Base-by-base conservation (phyloP, 2,113 vertebrate species). In the Ginglymostoma cirratum region DNA sequence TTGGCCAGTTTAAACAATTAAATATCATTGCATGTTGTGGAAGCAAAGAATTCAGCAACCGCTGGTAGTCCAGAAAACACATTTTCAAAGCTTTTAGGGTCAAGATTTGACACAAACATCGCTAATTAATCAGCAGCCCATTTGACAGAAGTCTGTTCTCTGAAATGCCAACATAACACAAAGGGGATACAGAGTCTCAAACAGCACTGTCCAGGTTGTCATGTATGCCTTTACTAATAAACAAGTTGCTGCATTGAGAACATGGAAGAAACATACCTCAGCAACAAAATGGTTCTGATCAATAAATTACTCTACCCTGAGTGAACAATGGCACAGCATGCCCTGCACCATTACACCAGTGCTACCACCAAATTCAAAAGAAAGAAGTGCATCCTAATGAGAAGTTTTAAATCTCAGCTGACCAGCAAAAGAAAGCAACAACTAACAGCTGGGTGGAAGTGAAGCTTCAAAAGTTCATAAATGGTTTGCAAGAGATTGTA, bases 261-360 rank as follows among this genome's bases (percentile, higher is more conserved):
- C 6, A 23, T 4, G 10, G 89, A 3, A 69, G 38, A 42, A 94
- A 69, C 67, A 94, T 14, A n/a, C 30, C n/a, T 52, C 48, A 87
- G 6, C 19, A 87, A 21, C 5, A 48, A 66, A 69, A 23, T 94
- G 42, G n/a, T 48, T 69, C 93, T 94, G 19, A 94, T 69, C 67
- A 48, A 45, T 69, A 55, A 94, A 94, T 69, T 94, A 45, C 23
- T 69, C 42, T 45, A 89, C 48, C 93, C 93, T 48, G n/a, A 2
- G n/a, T 42, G 92, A 94, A 94, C 93, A 94, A 94, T 69, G 66
- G 67, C 66, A 69, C 92, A 94, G 92, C 34, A 69, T 70, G 38
- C 15, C 55, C 55, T 38, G 89, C 61, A 65, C 34, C 55, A 90
- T 61, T 90, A 90, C 87, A 92, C 87, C 27, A 90, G 87, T 34